Evolutionary conservation across 2,888 invertebrate species (phyloP), one percentile per base, ranked within the genome.

Genomic region (Therioaphis trifolii): DNA sequence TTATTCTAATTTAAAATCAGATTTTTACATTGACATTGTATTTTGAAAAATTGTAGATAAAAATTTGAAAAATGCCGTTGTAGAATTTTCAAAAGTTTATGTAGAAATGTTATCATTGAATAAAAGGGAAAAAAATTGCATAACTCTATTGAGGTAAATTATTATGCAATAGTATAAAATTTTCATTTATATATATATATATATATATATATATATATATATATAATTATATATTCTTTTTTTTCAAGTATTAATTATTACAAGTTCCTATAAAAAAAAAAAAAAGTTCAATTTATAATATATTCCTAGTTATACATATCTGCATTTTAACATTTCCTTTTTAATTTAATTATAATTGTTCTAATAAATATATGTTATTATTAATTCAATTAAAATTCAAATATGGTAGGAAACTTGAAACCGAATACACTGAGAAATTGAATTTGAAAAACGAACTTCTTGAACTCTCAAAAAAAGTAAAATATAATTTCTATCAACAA

Each of bases 361-460:
- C n/a, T n/a, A n/a, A n/a, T n/a, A n/a, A n/a, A n/a, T n/a, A n/a
- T n/a, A n/a, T 15, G 4, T 52, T 52, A 52, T 18, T 52, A 52
- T 52, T 18, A 52, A 52, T 52, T 4, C 15, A 11, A n/a, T n/a
- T 55, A 55, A 9, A 21, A 21, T 21, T 15, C 4, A 21, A 3
- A n/a, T 78, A 43, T 78, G 55, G n/a, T 40, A 79, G 78, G 7
- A 27, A 69, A n/a, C 55, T 79, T n/a, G 11, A 79, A 4, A 21
- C 40, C 24, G 78, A 79, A 55, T 79, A 43, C 40, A 12, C 40
- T 4, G 68, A 79, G 2, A 79, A 79, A 79, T 66, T 24, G 5
- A 24, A 7, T 35, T 4, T 43, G 3, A 79, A 69, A 69, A 79
- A 79, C 55, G 18, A 4, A 43, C n/a, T 79, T 1, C 68, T 79